A percentile compares a stretch with the other conserved stretches of the same genome.
Conservation (phyloP, 2,797 vertebrate species). For the Hypotaenidia okinawae region DNA sequence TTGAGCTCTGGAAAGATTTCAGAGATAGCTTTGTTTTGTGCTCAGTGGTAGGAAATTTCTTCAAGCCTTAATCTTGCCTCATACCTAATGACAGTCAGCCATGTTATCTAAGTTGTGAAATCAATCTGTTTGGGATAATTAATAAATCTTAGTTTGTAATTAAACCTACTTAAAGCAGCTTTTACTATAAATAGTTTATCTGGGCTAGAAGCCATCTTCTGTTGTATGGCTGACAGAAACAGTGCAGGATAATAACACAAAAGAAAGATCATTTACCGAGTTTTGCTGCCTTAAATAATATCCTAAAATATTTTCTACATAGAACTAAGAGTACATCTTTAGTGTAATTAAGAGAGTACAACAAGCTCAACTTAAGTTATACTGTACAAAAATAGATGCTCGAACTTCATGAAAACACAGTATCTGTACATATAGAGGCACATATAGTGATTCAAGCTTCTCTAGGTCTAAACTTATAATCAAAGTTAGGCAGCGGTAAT, state of each 20-base stretch:
- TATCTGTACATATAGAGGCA: background rate
- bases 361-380: background rate
- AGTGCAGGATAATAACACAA: background rate
- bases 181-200: constrained; percentile 2
- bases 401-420: background rate
- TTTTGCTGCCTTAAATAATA: background rate
- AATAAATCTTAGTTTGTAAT: background rate
- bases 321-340: background rate
- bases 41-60: background rate
- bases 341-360: background rate
- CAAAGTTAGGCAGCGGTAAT: background rate
- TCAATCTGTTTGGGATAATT: background rate
- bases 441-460: background rate
- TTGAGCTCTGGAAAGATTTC: background rate
- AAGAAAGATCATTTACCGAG: background rate
- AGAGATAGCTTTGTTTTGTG: background rate
- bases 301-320: constrained; percentile 1
- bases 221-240: background rate
- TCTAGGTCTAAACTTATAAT: background rate
- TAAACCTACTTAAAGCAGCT: background rate
- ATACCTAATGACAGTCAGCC: background rate
- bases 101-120: background rate
- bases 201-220: constrained; percentile 9
- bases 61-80: background rate
- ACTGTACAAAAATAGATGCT: background rate